phyloP scores from a whole-genome alignment of 2,797 vertebrate genomes.

The Astyanax mexicanus region DNA sequence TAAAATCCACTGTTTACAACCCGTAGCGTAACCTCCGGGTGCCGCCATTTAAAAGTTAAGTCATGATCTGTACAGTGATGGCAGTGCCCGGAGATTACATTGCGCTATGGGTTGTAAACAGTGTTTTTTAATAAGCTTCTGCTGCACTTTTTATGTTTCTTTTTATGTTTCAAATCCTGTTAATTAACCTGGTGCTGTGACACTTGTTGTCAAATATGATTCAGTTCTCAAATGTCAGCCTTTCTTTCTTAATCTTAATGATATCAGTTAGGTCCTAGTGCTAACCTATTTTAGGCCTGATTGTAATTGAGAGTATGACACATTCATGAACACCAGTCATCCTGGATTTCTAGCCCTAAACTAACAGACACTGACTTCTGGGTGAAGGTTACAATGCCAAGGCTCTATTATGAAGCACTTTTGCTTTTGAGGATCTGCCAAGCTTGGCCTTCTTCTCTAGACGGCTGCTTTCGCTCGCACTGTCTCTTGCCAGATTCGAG shows the following conservation, averaged over 20 bases:
- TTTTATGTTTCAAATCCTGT: too few species aligned
- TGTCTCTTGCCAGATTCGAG: conserved; percentile 1
- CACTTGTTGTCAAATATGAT: too few species aligned
- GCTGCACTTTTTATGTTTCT: too few species aligned
- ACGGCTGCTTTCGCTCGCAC: conserved; percentile 6
- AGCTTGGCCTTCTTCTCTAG: conserved; percentile 18
- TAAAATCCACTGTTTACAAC: too few species aligned
- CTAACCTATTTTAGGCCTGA: not conserved
- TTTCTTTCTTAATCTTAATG: not conserved
- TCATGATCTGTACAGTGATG: too few species aligned
- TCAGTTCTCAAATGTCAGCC: too few species aligned
- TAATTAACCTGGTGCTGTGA: too few species aligned
- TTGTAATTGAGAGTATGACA: not conserved
- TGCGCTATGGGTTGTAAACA: too few species aligned
- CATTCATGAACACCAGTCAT: not conserved
- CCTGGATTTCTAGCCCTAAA: conserved; percentile 12
- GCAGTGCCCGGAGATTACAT: too few species aligned
- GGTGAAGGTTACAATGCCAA: conserved; percentile 1
- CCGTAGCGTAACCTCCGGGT: too few species aligned
- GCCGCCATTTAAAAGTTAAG: too few species aligned
- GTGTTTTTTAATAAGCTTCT: too few species aligned
- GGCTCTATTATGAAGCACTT: conserved; percentile 14
- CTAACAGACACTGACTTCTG: not conserved
- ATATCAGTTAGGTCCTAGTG: not conserved
- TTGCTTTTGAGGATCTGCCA: conserved; percentile 22